Percentiles rank a stretch among this genome's conserved stretches.
These are phyloP conservation scores for Schmidtea mediterranea DNA, from an alignment of 1,140 invertebrate genomes.

Conservation along the genomic window DNA sequence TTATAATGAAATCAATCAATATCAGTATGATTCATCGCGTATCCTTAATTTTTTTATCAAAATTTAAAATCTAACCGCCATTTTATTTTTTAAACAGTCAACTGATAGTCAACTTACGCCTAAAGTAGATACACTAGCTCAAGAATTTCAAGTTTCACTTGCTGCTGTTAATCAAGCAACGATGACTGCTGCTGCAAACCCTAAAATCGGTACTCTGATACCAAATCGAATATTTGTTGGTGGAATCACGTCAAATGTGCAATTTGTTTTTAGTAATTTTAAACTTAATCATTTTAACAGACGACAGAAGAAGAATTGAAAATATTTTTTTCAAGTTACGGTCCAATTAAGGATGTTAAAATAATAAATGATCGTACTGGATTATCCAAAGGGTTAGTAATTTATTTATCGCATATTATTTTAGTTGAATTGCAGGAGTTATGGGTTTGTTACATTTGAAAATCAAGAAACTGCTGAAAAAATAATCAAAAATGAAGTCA, in stretches of 20 bases:
- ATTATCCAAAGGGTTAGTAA: slow-evolving; percentile 50
- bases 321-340: slow-evolving; percentile 35
- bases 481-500: slow-evolving; percentile 27
- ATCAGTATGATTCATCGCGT: no score
- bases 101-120: no score
- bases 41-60: no score
- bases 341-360: slow-evolving; percentile 65
- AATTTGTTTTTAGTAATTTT: no score
- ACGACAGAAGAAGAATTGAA: slow-evolving; percentile 28
- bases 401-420: neutral
- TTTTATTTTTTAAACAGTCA: no score
- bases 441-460: slow-evolving; percentile 60
- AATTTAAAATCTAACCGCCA: no score
- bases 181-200: slow-evolving; percentile 9
- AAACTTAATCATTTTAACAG: slow-evolving; percentile 13
- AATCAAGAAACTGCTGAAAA: slow-evolving; percentile 58
- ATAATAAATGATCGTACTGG: slow-evolving; percentile 72
- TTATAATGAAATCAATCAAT: no score
- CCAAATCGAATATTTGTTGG: slow-evolving; percentile 79
- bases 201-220: slow-evolving; percentile 36
- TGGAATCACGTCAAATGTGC: slow-evolving; percentile 47
- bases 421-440: slow-evolving; percentile 11
- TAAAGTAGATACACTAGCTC: no score
- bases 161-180: no score
- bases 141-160: no score